A percentile compares a stretch with the other conserved stretches of the same genome.
Conservation (phyloP, 2,113 vertebrate genomes). For the Catharus bicknelli region DNA sequence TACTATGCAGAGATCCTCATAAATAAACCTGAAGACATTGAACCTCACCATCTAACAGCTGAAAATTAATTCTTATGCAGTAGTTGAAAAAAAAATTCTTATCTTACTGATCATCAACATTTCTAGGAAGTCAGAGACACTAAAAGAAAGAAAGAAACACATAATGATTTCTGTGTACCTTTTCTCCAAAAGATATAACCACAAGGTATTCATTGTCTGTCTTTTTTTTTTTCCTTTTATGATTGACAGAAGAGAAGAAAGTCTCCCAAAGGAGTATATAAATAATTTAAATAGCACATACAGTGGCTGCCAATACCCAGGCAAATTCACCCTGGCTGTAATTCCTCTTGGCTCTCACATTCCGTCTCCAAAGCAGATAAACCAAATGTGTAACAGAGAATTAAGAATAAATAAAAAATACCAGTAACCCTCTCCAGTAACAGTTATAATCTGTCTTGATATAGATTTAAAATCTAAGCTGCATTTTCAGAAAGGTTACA, state of each 20-base stretch:
- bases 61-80: neutral
- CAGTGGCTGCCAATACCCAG: neutral
- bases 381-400: neutral
- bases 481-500: neutral
- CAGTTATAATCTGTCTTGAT: neutral
- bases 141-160: neutral
- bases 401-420: neutral
- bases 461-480: neutral
- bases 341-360: neutral
- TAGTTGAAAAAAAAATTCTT: neutral
- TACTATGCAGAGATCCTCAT: neutral
- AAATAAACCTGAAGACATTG: neutral
- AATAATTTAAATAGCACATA: conserved; percentile 35
- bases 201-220: neutral
- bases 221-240: neutral
- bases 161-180: neutral
- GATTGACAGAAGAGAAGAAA: conserved; percentile 22
- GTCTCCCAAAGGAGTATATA: neutral
- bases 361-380: neutral
- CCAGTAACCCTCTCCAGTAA: neutral
- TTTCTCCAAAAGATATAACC: neutral
- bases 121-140: neutral
- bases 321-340: neutral
- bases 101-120: neutral
- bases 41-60: neutral